phyloP scores from a whole-genome alignment of 2,888 invertebrate species.

The Colletes collaris region DNA sequence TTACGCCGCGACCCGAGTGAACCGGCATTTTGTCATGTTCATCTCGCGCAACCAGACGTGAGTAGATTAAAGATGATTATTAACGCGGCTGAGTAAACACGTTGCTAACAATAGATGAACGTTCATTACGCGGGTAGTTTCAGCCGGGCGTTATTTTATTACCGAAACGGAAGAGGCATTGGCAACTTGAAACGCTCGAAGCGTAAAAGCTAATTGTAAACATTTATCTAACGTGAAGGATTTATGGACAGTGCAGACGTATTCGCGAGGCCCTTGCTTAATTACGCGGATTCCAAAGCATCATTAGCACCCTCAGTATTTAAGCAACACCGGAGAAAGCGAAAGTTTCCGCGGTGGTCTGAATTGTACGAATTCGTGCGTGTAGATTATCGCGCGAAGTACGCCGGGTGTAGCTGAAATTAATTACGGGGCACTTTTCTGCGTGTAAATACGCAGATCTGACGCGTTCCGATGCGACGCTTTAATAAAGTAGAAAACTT shows the following conservation, averaged over 20 bases:
- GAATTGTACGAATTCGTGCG: constrained; percentile 21
- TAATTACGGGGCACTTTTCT: constrained; percentile 22
- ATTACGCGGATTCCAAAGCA: constrained; percentile 75
- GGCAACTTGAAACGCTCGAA: constrained; percentile 38
- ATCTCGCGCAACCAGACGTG: not conserved
- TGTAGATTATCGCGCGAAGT: constrained; percentile 16
- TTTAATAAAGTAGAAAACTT: too few relatives aligned
- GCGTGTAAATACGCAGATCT: not conserved
- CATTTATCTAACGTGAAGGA: constrained; percentile 79
- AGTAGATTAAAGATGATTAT: constrained; percentile 17
- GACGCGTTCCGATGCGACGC: not conserved
- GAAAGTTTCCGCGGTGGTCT: constrained; percentile 47
- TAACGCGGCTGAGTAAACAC: constrained; percentile 15
- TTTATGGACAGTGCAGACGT: constrained; percentile 78
- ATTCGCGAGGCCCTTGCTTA: constrained; percentile 76
- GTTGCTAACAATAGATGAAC: constrained; percentile 1
- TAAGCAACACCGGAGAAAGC: constrained; percentile 49
- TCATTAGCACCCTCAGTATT: constrained; percentile 65
- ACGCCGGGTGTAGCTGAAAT: constrained; percentile 29
- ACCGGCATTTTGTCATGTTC: not conserved
- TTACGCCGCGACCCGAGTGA: not conserved
- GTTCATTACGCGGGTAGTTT: not conserved
- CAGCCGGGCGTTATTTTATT: constrained; percentile 12
- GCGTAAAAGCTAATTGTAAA: constrained; percentile 74
- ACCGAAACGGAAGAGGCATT: constrained; percentile 9